Conservation (phyloP, 92 coral and sea anemone genomes). For the Virgularia gustaviana region DNA sequence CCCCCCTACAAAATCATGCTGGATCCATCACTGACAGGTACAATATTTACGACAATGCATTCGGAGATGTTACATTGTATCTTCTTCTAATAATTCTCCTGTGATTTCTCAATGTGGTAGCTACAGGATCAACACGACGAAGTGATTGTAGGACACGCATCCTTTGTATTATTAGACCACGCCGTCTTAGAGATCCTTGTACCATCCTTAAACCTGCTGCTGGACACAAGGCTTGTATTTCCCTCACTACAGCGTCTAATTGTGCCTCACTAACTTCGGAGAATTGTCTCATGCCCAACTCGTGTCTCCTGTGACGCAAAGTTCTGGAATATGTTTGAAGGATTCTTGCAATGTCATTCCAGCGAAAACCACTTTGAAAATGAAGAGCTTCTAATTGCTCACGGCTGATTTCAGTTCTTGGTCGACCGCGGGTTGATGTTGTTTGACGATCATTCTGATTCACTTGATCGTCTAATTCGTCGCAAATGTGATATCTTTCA, state of each 20-base stretch:
- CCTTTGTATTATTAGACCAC: slow-evolving; percentile 21
- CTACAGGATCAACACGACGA: slow-evolving; percentile 47
- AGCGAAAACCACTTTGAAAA: slow-evolving; percentile 30
- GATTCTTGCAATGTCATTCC: slow-evolving; percentile 38
- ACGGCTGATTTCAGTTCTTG: slow-evolving; percentile 25
- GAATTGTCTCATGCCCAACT: slow-evolving; percentile 3
- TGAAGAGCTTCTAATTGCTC: slow-evolving; percentile 38
- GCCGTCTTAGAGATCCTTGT: slow-evolving; percentile 22
- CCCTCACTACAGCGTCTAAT: background rate
- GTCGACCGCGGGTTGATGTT: slow-evolving; percentile 32
- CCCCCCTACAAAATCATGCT: background rate
- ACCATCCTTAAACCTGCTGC: slow-evolving; percentile 5
- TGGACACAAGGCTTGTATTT: background rate
- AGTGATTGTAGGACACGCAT: slow-evolving; percentile 14
- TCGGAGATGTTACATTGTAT: slow-evolving; percentile 41
- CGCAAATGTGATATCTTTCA: background rate
- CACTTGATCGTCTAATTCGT: background rate
- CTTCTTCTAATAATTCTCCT: slow-evolving; percentile 28
- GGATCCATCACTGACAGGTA: background rate
- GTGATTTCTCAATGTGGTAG: slow-evolving; percentile 19
- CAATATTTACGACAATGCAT: slow-evolving; percentile 34
- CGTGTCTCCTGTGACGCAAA: slow-evolving; percentile 29
- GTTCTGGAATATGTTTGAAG: slow-evolving; percentile 33
- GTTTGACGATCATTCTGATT: background rate
- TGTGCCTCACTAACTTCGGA: background rate